Base-by-base conservation (phyloP, 2,888 invertebrate species). In the Cantharis rufa region DNA sequence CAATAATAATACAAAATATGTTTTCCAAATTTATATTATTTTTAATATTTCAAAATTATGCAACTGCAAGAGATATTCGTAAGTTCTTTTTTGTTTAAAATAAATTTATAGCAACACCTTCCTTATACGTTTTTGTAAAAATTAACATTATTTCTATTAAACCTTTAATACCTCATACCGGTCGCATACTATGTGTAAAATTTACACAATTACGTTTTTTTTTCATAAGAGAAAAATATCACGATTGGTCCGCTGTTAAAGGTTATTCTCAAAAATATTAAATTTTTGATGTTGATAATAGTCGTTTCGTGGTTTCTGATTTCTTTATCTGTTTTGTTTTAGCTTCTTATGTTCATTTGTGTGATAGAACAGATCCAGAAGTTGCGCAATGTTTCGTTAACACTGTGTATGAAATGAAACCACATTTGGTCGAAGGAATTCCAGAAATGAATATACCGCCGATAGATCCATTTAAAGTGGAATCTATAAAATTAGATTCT, bases 391-490 rank as follows among this genome's bases (percentile, higher is more conserved):
- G 87, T 78, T 81, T 86, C 21, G 61, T 84, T 16, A 81, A 84
- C 11, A 83, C 85, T 10, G 81, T 85, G 9, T 81, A 84, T 70
- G 75, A 77, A 21, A 75, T 86, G 10, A 81, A 80, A 61, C 84
- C 85, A 0, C 81, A 79, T 72, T 76, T 87, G 21, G 81, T 81
- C 62, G 84, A 84, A 79, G 87, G 86, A 3, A 81, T 86, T 28
- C 86, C 86, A 10, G 85, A 85, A 74, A 78, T 88, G 79, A 83
- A 82, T 63, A 70, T 88, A 4, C 83, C 85, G 2, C 69, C 84
- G 5, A 80, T 87, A 15, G 86, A 87, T 10, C 86, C 86, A 28
- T 79, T 86, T 72, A 70, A 80, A 27, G 74, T 85, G 70, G 80
- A 84, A 15, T 72, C 85, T 83, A 79, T 86, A 15, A 78, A 78